Evolutionary conservation across 2,113 vertebrate species (phyloP).

Genomic region (Silurus meridionalis): DNA sequence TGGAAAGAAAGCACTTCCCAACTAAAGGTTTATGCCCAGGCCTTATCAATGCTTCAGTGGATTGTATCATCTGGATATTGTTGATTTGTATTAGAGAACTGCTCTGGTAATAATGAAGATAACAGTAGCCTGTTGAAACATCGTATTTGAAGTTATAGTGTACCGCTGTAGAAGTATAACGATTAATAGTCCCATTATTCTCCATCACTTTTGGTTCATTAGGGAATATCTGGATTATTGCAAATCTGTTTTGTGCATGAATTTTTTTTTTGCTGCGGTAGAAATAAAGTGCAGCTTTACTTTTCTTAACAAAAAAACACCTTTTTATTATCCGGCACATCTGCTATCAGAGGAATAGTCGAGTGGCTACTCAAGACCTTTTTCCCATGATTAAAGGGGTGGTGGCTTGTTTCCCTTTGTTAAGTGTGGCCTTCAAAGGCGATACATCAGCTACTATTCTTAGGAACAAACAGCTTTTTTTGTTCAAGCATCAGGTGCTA

Average conservation of each 20-base stretch:
- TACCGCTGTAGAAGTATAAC: not conserved
- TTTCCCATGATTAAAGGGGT: conserved; percentile 20
- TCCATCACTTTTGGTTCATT: not conserved
- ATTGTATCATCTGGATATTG: not conserved
- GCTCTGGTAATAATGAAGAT: not conserved
- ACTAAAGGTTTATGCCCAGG: not conserved
- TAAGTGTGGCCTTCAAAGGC: conserved; percentile 53
- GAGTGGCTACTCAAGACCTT: conserved; percentile 9
- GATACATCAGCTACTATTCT: not conserved
- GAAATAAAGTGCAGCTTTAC: not conserved
- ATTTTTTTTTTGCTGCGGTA: not conserved
- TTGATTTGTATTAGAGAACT: not conserved
- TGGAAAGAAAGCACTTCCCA: not conserved
- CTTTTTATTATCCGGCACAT: not conserved
- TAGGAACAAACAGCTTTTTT: not conserved
- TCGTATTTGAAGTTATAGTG: not conserved
- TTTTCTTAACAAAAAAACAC: not conserved
- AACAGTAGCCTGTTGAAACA: not conserved
- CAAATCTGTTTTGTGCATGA: not conserved
- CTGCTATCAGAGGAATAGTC: not conserved
- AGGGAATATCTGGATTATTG: not conserved
- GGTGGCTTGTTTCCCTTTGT: conserved; percentile 12
- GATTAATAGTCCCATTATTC: not conserved
- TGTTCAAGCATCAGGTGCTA: not conserved
- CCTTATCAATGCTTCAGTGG: not conserved